Evolutionary conservation across 2,113 vertebrate genomes (phyloP), one percentile per base, ranked within the genome.

Genomic region (Mystacornis crossleyi): DNA sequence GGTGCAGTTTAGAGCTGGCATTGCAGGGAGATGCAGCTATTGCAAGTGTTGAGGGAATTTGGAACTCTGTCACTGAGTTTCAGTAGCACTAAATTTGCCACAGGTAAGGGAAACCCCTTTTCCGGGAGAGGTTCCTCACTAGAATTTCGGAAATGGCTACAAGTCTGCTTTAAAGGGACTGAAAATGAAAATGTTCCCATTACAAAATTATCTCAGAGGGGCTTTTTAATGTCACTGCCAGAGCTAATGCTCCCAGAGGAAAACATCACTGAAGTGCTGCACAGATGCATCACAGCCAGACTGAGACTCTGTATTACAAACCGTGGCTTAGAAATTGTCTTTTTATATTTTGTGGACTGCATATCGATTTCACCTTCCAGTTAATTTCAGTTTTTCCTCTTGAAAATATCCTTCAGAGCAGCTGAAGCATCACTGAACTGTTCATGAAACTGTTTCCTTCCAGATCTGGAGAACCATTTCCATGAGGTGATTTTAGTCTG

Each of bases 251-350:
- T 86, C 19, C 51, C 26, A 81, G 64, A 71, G 66, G 50, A 83
- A 51, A 86, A 55, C 21, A 34, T 62, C 34, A 61, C 40, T 58
- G 67, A 69, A 51, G 65, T 31, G 65, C 38, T 79, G 16, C 33
- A 88, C 50, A 54, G 53, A 62, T 57, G 81, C 36, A 26, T 72
- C 54, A 47, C 45, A 83, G 86, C 25, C 86, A 81, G 78, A 57
- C 19, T 31, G 70, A 71, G 43, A 64, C 21, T 86, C 9, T 90
- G 75, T 66, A 29, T 64, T 50, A 31, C 62, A 48, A 86, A 51
- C 58, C 92, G 89, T 91, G 94, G 51, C 95, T 95, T 96, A 62
- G 65, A 80, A 80, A 60, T 26, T 18, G 62, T 80, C 28, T 57
- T 89, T 73, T 61, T 69, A 3, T 34, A 18, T 82, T 79, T 57